A percentile compares a stretch with the other conserved stretches of the same genome.
Conservation (phyloP, 2,797 vertebrate genomes). For the Leptatherina wallacei region DNA sequence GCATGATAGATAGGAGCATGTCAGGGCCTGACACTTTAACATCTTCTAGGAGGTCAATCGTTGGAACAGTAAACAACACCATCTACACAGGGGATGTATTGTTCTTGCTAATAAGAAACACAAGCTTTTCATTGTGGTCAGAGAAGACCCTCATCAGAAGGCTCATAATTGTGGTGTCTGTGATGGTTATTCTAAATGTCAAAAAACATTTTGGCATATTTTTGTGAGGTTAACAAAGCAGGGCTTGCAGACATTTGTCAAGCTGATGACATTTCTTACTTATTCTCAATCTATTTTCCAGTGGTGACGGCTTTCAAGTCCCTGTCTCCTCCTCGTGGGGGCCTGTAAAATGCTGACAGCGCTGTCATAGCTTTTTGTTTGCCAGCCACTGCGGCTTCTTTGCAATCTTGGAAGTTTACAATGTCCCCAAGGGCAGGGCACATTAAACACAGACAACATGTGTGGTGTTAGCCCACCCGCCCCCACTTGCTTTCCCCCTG, state of each 20-base stretch:
- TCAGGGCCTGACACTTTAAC: conserved; percentile 53
- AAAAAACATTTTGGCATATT: conserved; percentile 38
- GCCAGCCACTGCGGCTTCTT: conserved; percentile 62
- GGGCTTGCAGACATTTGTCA: conserved; percentile 47
- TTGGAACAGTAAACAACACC: conserved; percentile 57
- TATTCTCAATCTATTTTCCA: conserved; percentile 35
- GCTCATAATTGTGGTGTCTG: conserved; percentile 29
- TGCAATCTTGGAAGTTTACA: conserved; percentile 75
- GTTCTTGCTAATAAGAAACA: conserved; percentile 40
- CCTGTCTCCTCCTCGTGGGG: conserved; percentile 36
- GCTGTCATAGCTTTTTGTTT: conserved; percentile 69
- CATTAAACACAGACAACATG: conserved; percentile 75
- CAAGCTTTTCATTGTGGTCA: conserved; percentile 39
- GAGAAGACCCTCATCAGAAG: conserved; percentile 46
- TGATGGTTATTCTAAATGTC: conserved; percentile 46
- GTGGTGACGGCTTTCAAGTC: conserved; percentile 54
- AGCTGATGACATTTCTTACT: conserved; percentile 44
- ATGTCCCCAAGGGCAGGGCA: conserved; percentile 70
- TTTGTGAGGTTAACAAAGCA: conserved; percentile 48
- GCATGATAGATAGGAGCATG: conserved; percentile 57
- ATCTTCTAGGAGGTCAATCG: conserved; percentile 46
- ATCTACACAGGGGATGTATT: conserved; percentile 39
- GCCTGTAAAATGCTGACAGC: conserved; percentile 66
- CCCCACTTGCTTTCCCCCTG: conserved; percentile 26
- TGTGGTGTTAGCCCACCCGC: conserved; percentile 61